Evolutionary conservation across 2,113 vertebrate species (phyloP).

Genomic region (Megaleporinus macrocephalus): DNA sequence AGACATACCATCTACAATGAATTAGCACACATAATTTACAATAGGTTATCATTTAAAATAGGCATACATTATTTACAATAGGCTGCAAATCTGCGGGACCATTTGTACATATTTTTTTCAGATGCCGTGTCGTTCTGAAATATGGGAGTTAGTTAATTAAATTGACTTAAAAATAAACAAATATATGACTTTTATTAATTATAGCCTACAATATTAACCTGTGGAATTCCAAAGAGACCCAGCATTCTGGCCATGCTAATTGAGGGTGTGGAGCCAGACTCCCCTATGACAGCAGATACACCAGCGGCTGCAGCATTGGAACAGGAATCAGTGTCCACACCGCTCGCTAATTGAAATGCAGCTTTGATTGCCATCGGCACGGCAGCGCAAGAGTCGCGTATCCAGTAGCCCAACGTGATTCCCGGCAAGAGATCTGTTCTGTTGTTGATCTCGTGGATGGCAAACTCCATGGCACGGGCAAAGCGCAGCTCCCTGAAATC

Average conservation of each 20-base stretch:
- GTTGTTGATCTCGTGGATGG: slow-evolving; percentile 75
- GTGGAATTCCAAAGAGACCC: slow-evolving; percentile 67
- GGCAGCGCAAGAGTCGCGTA: slow-evolving; percentile 69
- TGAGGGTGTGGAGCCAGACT: slow-evolving; percentile 70
- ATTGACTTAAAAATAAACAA: no score
- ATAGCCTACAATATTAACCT: slow-evolving; percentile 52
- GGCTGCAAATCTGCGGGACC: no score
- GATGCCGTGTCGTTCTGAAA: no score
- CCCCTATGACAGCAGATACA: slow-evolving; percentile 61
- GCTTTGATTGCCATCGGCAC: slow-evolving; percentile 56
- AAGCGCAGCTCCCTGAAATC: slow-evolving; percentile 65
- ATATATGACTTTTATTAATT: no score
- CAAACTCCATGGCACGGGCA: slow-evolving; percentile 67
- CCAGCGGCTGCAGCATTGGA: slow-evolving; percentile 45
- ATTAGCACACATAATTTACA: no score
- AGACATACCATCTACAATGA: no score
- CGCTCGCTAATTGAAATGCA: slow-evolving; percentile 65
- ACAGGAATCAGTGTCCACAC: slow-evolving; percentile 49
- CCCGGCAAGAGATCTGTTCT: slow-evolving; percentile 66
- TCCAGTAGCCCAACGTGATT: slow-evolving; percentile 67
- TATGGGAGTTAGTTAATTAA: no score
- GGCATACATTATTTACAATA: no score
- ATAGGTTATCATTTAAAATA: no score
- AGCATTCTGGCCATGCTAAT: slow-evolving; percentile 67
- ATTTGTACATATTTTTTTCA: no score